phyloP scores from a whole-genome alignment of 2,113 vertebrate genomes.

The Chaetops frenatus region DNA sequence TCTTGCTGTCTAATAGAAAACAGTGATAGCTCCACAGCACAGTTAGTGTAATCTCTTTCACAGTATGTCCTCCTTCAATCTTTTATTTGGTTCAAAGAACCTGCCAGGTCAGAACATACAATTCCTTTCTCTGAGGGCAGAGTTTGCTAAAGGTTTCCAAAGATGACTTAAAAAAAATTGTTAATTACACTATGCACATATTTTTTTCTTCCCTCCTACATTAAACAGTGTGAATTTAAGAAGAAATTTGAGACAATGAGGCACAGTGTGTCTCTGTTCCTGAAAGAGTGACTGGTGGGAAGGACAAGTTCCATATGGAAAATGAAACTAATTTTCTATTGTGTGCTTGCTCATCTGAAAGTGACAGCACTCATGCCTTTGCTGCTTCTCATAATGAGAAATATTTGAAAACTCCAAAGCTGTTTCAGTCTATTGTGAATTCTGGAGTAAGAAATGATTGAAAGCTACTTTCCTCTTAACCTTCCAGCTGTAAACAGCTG shows the following conservation, averaged over 20 bases:
- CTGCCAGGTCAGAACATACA: not conserved
- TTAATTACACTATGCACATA: not conserved
- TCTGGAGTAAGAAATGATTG: not conserved
- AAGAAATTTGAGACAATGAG: not conserved
- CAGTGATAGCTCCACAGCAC: not conserved
- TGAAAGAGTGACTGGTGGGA: not conserved
- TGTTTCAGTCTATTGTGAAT: not conserved
- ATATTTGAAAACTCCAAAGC: not conserved
- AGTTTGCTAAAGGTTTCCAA: not conserved
- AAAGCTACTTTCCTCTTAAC: not conserved
- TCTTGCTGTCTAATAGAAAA: not conserved
- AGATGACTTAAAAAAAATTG: rapidly evolving
- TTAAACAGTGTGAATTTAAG: not conserved
- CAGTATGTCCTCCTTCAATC: not conserved
- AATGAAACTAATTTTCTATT: not conserved
- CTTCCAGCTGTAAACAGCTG: not conserved
- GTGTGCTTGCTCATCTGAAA: not conserved
- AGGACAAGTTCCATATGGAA: not conserved
- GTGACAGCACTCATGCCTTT: not conserved
- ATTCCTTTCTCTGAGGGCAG: not conserved
- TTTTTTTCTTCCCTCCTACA: not conserved
- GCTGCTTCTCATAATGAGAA: not conserved
- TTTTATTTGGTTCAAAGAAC: not conserved
- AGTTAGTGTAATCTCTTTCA: slow-evolving; percentile 12
- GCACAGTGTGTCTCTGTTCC: not conserved